Evolutionary conservation across 2,113 vertebrate genomes (phyloP), one percentile per base, ranked within the genome.

Genomic region (Dendrocopos noguchii): DNA sequence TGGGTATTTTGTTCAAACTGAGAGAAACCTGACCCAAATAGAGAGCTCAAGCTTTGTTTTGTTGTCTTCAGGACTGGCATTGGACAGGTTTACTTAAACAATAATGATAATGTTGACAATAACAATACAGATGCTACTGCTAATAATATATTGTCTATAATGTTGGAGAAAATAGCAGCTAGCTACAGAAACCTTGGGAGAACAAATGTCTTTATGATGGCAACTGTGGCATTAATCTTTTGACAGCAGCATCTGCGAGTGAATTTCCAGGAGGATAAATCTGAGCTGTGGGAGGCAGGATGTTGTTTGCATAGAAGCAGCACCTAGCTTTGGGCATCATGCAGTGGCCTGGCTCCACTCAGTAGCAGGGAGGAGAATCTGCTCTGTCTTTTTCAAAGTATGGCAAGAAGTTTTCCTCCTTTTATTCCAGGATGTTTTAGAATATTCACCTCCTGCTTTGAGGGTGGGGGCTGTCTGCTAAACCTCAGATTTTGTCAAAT

Each of bases 21-120:
- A 67, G 50, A 67, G 61, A 81, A 95, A 73, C 75, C 84, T 94
- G 95, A 96, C 95, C 92, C 72, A 95, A 85, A 96, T 91, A 89
- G 46, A 56, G 77, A 85, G 80, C 85, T 93, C 68, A 83, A 6
- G 60, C 81, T 90, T 82, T 92, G 7, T 83, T 95, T 59, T 64
- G 31, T 63, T 19, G 27, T 80, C 34, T 91, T 72, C 28, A 77
- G 44, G 50, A 29, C n/a, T 81, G 59, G 28, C 56, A 25, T 4
- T 68, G 76, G 27, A 21, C 39, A 75, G 60, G 65, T 80, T 80
- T 91, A 63, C 34, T 74, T 86, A 64, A 76, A 68, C 33, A 68
- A 44, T 74, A 76, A 5, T 15, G 22, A 59, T 63, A 10, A 83
- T 63, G 17, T 42, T 83, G 9, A 34, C 5, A 67, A 42, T 10